Conservation (phyloP, 2,797 vertebrate species). For the Limnodromus scolopaceus region DNA sequence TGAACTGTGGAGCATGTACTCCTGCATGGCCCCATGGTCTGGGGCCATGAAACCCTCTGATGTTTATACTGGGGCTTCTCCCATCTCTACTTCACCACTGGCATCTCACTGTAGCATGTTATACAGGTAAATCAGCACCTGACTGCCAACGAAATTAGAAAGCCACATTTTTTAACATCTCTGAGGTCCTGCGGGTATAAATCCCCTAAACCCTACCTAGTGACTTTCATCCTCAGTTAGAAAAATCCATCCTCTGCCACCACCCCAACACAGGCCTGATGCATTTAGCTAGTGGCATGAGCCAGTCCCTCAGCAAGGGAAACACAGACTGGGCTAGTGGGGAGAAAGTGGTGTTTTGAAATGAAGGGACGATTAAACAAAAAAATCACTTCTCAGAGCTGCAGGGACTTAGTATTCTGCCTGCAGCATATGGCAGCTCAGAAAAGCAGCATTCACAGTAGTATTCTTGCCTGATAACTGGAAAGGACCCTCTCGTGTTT, state of each 20-base stretch:
- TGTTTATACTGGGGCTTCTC: neutral
- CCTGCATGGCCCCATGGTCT: neutral
- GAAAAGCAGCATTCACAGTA: slow-evolving; percentile 31
- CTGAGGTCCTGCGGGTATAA: neutral
- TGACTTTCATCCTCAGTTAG: neutral
- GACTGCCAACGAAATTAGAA: neutral
- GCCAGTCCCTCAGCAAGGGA: neutral
- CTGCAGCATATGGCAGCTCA: neutral
- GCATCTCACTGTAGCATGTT: neutral
- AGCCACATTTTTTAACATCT: neutral
- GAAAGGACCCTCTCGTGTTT: slow-evolving; percentile 50
- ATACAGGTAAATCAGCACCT: neutral
- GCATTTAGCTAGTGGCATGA: neutral
- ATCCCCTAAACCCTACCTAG: neutral
- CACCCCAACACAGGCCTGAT: neutral
- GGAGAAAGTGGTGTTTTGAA: neutral
- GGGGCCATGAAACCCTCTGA: neutral
- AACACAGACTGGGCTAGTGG: neutral
- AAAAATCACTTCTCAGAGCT: neutral
- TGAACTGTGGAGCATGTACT: accelerated
- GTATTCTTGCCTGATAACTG: slow-evolving; percentile 28
- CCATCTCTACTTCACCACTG: neutral
- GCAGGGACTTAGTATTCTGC: neutral
- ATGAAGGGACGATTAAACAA: neutral
- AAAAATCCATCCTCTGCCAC: neutral